Evolutionary conservation across 2,888 invertebrate genomes (phyloP).

Genomic region (Lamproptera curius): DNA sequence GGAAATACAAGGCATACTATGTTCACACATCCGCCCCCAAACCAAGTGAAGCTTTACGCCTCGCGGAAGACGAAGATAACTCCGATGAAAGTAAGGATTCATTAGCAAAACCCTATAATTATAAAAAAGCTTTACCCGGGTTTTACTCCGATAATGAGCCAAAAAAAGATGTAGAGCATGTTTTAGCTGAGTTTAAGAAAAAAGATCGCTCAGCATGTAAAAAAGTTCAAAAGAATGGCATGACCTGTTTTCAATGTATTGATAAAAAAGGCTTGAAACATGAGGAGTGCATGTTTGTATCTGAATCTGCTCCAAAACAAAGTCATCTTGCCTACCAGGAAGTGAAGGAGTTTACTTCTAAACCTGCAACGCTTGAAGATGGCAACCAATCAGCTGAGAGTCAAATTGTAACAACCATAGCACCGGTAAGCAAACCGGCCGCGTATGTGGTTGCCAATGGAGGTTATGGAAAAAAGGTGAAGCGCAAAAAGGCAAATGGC

Average conservation of each 20-base stretch:
- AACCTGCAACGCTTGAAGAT: constrained; percentile 54
- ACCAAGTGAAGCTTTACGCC: constrained; percentile 57
- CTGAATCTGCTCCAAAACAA: constrained; percentile 81
- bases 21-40: constrained; percentile 56
- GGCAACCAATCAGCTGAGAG: constrained; percentile 61
- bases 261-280: constrained; percentile 84
- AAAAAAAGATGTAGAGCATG: constrained; percentile 83
- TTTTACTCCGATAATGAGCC: constrained; percentile 74
- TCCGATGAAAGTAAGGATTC: constrained; percentile 54
- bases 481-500: constrained; percentile 59
- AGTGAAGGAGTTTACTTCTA: constrained; percentile 78
- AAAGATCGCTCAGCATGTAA: constrained; percentile 86
- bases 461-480: constrained; percentile 59
- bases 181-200: constrained; percentile 84
- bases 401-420: constrained; percentile 56
- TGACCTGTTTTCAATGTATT: constrained; percentile 87
- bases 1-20: constrained; percentile 64
- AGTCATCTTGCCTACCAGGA: constrained; percentile 83
- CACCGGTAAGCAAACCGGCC: constrained; percentile 54
- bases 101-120: constrained; percentile 58
- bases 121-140: constrained; percentile 66
- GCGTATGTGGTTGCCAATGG: constrained; percentile 57
- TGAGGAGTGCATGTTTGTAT: constrained; percentile 88
- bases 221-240: constrained; percentile 83
- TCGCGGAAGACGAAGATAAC: constrained; percentile 47